These are phyloP conservation scores for Hiodon tergisus DNA, from an alignment of 2,113 vertebrate genomes.

Conservation along the genomic window DNA sequence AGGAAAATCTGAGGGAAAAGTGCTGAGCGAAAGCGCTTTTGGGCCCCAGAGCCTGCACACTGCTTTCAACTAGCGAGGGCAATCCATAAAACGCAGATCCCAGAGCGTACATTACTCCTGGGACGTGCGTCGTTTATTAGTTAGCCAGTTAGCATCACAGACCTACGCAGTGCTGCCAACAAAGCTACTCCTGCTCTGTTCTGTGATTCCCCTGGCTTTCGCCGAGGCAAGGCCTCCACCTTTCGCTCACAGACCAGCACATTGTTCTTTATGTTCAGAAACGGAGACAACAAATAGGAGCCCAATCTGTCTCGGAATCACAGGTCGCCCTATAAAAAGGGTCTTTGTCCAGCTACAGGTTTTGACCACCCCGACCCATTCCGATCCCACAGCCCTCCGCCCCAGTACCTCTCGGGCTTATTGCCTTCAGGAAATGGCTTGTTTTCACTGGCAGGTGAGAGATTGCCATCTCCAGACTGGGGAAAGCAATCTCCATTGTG, in stretches of 20 bases:
- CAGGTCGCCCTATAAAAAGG: conserved; percentile 69
- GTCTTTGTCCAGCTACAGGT: conserved; percentile 75
- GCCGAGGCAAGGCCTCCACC: conserved; percentile 21
- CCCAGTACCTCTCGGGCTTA: conserved; percentile 66
- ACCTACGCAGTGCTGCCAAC: too few species aligned
- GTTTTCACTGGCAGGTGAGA: conserved; percentile 79
- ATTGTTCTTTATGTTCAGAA: conserved; percentile 48
- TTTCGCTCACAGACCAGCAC: conserved; percentile 39
- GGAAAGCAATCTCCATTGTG: conserved; percentile 71
- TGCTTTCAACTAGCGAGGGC: neutral
- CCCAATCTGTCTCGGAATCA: conserved; percentile 53
- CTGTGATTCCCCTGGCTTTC: conserved; percentile 11
- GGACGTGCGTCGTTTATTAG: neutral
- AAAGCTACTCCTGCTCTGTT: neutral
- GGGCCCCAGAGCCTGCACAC: neutral
- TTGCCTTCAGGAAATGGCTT: conserved; percentile 74
- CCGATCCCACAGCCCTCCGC: conserved; percentile 29
- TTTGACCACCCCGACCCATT: conserved; percentile 48
- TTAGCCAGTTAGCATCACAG: neutral
- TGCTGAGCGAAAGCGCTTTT: neutral
- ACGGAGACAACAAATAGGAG: conserved; percentile 27
- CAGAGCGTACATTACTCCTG: neutral
- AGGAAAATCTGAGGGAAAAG: neutral
- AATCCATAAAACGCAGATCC: neutral
- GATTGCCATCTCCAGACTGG: conserved; percentile 77